Percentiles rank a stretch among this genome's conserved stretches.
phyloP scores from a whole-genome alignment of 2,888 invertebrate species.

The Eurois occulta region DNA sequence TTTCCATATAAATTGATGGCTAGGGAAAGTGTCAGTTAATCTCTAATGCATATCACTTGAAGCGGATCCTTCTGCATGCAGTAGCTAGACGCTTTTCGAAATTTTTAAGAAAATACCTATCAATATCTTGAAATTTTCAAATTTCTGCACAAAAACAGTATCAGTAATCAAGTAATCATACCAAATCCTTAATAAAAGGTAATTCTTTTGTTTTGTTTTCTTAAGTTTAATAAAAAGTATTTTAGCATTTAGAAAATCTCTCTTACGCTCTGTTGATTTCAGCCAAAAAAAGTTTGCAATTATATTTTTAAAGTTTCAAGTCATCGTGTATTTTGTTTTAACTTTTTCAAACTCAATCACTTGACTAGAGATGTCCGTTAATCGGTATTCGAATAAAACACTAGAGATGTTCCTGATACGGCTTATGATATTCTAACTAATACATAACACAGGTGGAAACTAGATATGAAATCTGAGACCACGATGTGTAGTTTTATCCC shows the following conservation, averaged over 20 bases:
- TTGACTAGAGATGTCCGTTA: neutral
- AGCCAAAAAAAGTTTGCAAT: slow-evolving; percentile 22
- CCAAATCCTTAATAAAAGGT: slow-evolving; percentile 6
- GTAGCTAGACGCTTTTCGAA: neutral
- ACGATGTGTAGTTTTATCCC: slow-evolving; percentile 48
- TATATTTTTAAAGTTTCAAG: slow-evolving; percentile 8
- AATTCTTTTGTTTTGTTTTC: neutral
- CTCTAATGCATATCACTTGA: slow-evolving; percentile 14
- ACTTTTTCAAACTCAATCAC: neutral
- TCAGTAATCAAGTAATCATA: too few relatives aligned
- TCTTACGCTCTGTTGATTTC: slow-evolving; percentile 25
- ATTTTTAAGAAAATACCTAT: neutral
- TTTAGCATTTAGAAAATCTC: slow-evolving; percentile 25
- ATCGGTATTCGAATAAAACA: neutral
- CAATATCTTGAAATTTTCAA: neutral
- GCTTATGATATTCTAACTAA: neutral
- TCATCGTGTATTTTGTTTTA: neutral
- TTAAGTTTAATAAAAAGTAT: slow-evolving; percentile 17
- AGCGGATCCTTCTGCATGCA: neutral
- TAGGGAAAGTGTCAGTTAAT: slow-evolving; percentile 32
- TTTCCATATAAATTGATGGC: slow-evolving; percentile 23
- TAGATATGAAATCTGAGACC: slow-evolving; percentile 45
- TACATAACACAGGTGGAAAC: slow-evolving; percentile 37
- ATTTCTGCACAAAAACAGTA: neutral
- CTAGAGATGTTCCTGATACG: neutral